phyloP scores from a whole-genome alignment of 2,888 invertebrate genomes.

The Drosophila histrio region DNA sequence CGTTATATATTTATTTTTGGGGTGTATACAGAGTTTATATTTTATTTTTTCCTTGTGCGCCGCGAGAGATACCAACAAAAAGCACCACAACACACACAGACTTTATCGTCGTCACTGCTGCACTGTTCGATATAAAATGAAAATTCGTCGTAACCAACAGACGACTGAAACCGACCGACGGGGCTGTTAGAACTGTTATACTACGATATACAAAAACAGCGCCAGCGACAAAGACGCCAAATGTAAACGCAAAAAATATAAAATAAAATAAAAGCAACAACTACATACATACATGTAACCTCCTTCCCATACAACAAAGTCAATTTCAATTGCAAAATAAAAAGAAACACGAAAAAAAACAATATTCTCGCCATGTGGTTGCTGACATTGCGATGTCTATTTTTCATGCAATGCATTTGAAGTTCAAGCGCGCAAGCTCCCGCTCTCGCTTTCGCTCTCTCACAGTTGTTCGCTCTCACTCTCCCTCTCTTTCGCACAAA shows the following conservation, averaged over 20 bases:
- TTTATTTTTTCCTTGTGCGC: constrained; percentile 51
- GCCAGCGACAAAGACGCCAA: constrained; percentile 48
- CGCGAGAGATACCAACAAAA: constrained; percentile 60
- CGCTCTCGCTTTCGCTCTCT: constrained; percentile 23
- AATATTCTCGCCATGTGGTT: constrained; percentile 47
- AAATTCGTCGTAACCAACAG: constrained; percentile 71
- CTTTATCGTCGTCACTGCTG: constrained; percentile 61
- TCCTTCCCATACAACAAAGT: constrained; percentile 41
- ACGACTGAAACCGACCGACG: constrained; percentile 51
- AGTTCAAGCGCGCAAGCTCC: constrained; percentile 70
- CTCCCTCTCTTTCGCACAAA: no score
- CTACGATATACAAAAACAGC: constrained; percentile 56
- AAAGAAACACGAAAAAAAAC: constrained; percentile 27
- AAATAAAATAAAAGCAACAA: constrained; percentile 33
- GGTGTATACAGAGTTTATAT: constrained; percentile 51
- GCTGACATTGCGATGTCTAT: constrained; percentile 59
- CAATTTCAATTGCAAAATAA: constrained; percentile 44
- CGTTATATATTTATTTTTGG: constrained; percentile 18
- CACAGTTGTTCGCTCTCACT: constrained; percentile 5
- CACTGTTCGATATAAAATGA: constrained; percentile 76
- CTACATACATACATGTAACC: constrained; percentile 33
- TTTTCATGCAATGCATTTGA: constrained; percentile 67
- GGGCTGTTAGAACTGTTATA: constrained; percentile 68
- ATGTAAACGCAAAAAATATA: constrained; percentile 21
- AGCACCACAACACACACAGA: constrained; percentile 47